Evolutionary conservation across 2,113 vertebrate species (phyloP).

Genomic region (Cyanoramphus novaezelandiae): DNA sequence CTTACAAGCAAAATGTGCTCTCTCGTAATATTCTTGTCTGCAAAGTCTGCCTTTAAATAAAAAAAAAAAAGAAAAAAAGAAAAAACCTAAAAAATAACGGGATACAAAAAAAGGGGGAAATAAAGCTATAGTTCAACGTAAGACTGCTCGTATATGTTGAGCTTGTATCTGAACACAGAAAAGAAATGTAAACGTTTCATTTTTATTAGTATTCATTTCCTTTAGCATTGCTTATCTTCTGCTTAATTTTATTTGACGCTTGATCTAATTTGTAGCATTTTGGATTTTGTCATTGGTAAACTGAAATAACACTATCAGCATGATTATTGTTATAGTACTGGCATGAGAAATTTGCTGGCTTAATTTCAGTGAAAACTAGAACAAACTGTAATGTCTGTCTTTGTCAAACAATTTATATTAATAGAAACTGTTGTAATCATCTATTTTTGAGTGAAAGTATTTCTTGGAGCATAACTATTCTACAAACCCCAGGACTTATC

Average conservation of each 20-base stretch:
- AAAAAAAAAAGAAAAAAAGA: too few relatives aligned
- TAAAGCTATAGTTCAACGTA: not conserved
- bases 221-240: constrained; percentile 35
- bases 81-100: not conserved
- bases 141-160: not conserved
- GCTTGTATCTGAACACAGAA: not conserved
- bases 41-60: not conserved
- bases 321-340: constrained; percentile 47
- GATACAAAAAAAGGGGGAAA: not conserved
- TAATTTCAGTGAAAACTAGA: constrained; percentile 63
- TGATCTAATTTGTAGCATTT: constrained; percentile 48
- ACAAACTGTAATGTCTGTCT: constrained; percentile 50
- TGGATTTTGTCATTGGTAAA: constrained; percentile 51
- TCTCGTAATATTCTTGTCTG: not conserved
- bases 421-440: constrained; percentile 58
- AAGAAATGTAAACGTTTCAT: constrained; percentile 15
- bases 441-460: constrained; percentile 34
- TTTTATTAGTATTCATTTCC: constrained; percentile 35
- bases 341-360: constrained; percentile 49
- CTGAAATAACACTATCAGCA: constrained; percentile 43
- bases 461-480: constrained; percentile 30
- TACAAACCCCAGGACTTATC: not conserved
- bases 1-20: not conserved
- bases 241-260: constrained; percentile 43
- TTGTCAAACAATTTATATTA: constrained; percentile 57